Conservation (phyloP, 2,113 vertebrate genomes). For the Scomber scombrus region DNA sequence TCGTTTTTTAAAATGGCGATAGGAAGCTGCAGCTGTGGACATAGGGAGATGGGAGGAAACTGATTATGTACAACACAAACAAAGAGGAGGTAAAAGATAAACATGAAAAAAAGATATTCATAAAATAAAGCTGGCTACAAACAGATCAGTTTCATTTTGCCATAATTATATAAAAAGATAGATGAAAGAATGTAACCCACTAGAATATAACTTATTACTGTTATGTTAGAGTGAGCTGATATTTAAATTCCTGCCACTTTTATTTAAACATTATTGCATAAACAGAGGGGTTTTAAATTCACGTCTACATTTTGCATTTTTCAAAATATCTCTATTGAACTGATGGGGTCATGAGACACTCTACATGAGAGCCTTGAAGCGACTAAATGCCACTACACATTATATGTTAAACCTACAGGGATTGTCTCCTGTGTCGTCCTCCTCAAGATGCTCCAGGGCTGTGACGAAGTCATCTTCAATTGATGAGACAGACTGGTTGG, state of each 20-base stretch:
- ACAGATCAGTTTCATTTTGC: background rate
- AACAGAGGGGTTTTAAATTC: background rate
- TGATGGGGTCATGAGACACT: background rate
- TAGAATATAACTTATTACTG: background rate
- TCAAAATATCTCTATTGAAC: background rate
- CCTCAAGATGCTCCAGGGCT: slow-evolving; percentile 96
- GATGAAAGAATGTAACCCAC: background rate
- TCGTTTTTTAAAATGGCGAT: slow-evolving; percentile 84
- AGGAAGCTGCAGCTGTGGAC: slow-evolving; percentile 74
- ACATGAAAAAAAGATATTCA: background rate
- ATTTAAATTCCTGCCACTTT: background rate
- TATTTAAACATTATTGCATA: background rate
- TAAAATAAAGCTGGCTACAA: background rate
- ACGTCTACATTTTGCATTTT: background rate
- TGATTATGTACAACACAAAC: background rate
- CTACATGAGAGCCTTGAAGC: background rate
- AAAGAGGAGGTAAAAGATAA: background rate
- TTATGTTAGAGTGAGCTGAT: background rate
- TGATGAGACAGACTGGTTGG: slow-evolving; percentile 97
- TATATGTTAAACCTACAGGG: slow-evolving; percentile 80
- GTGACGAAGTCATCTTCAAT: slow-evolving; percentile 99
- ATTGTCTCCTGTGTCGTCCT: slow-evolving; percentile 87
- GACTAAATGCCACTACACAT: background rate
- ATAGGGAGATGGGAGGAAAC: slow-evolving; percentile 6
- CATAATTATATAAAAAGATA: background rate